Conservation (phyloP, 2,888 invertebrate species). For the Thymelicus sylvestris region DNA sequence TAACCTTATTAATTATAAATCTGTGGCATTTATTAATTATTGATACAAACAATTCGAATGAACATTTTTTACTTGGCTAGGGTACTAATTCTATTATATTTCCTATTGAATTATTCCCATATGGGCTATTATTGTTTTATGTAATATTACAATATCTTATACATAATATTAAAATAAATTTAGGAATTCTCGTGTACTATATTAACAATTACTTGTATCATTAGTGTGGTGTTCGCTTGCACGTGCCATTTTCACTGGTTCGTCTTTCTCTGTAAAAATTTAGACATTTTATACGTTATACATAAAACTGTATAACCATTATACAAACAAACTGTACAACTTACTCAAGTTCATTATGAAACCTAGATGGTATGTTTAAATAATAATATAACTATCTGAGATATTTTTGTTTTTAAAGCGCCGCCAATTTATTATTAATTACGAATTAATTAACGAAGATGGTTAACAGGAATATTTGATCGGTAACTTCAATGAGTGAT, state of each 20-base stretch:
- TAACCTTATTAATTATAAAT: constrained; percentile 57
- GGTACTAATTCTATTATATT: constrained; percentile 54
- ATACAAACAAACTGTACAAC: background rate
- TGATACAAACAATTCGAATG: constrained; percentile 53
- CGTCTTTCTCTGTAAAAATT: constrained; percentile 55
- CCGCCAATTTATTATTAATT: no score
- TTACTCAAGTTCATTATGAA: background rate
- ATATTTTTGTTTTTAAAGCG: no score
- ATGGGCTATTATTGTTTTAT: constrained; percentile 77
- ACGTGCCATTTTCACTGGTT: constrained; percentile 75
- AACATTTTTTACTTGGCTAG: constrained; percentile 38
- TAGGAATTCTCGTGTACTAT: constrained; percentile 70
- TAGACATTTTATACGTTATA: constrained; percentile 5
- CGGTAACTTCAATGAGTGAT: no score
- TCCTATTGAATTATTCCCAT: constrained; percentile 60
- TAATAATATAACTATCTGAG: no score
- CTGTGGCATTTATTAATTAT: constrained; percentile 56
- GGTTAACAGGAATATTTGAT: no score
- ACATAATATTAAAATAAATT: constrained; percentile 69
- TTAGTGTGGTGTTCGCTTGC: constrained; percentile 83
- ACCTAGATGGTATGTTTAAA: no score
- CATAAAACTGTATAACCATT: background rate
- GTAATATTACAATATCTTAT: constrained; percentile 62
- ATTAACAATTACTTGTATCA: constrained; percentile 72
- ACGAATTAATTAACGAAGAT: no score